These are phyloP conservation scores for Prionace glauca DNA, from an alignment of 2,797 vertebrate species.

Conservation along the genomic window DNA sequence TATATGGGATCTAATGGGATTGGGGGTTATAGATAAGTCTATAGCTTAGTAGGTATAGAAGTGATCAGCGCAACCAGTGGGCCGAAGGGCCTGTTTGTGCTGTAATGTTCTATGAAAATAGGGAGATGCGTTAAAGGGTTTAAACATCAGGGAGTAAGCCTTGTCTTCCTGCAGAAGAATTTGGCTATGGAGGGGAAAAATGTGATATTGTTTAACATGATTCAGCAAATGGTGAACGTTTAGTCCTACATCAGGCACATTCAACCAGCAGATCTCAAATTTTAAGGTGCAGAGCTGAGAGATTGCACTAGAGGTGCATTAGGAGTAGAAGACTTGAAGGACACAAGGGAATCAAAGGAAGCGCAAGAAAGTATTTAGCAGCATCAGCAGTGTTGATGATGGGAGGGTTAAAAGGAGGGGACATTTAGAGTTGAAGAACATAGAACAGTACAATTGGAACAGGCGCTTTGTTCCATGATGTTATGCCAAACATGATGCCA, in stretches of 20 bases:
- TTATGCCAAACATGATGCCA: no score
- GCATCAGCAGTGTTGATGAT: background rate
- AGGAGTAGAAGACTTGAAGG: background rate
- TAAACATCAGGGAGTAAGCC: background rate
- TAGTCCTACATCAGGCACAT: background rate
- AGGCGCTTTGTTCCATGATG: no score
- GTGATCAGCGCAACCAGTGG: no score
- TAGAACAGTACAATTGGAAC: no score
- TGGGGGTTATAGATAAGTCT: no score
- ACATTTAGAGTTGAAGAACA: background rate
- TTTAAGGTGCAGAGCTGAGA: background rate
- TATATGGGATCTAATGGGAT: no score
- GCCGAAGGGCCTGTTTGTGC: no score
- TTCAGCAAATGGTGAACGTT: background rate
- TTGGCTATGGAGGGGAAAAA: background rate
- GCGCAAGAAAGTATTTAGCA: background rate
- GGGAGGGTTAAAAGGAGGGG: background rate
- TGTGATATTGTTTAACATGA: background rate
- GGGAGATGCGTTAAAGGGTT: background rate
- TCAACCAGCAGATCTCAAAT: background rate
- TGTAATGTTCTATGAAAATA: background rate
- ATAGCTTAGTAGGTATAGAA: no score
- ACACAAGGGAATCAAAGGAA: background rate
- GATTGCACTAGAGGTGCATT: background rate
- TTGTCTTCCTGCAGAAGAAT: background rate